Percentiles rank a stretch among this genome's conserved stretches.
Evolutionary conservation across 2,113 vertebrate genomes (phyloP).

Genomic region (Pyrgilauda ruficollis): DNA sequence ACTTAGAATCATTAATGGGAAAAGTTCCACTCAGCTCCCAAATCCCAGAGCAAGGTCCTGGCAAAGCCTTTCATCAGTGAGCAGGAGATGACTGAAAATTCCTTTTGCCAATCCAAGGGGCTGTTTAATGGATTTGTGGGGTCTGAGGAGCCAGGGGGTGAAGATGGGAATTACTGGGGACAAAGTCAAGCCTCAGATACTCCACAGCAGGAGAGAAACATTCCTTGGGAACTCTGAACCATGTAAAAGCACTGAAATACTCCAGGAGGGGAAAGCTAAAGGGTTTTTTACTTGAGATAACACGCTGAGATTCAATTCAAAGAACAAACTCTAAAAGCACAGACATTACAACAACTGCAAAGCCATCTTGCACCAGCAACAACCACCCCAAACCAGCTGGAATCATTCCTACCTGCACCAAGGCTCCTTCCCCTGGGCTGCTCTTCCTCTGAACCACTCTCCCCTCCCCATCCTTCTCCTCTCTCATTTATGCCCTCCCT

Average conservation of each 20-base stretch:
- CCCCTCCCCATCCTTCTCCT: neutral
- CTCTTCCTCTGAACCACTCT: neutral
- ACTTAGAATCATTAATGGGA: neutral
- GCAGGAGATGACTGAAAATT: neutral
- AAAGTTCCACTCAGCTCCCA: fast-evolving
- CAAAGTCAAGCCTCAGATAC: neutral
- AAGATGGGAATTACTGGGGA: neutral
- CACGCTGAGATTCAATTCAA: neutral
- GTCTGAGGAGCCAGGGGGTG: neutral
- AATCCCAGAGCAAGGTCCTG: neutral
- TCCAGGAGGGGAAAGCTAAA: neutral
- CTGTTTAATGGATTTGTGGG: neutral
- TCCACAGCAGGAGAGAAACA: neutral
- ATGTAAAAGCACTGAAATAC: conserved; percentile 7
- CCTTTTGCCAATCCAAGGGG: neutral
- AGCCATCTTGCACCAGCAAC: neutral
- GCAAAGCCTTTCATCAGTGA: neutral
- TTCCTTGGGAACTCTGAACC: neutral
- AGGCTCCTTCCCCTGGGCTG: neutral
- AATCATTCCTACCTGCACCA: neutral
- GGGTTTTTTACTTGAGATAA: neutral
- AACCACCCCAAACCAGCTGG: neutral
- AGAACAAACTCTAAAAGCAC: neutral
- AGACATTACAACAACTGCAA: neutral
- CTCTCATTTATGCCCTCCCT: neutral